Base-by-base conservation (phyloP, 1,140 invertebrate genomes). In the Megalopta genalis region DNA sequence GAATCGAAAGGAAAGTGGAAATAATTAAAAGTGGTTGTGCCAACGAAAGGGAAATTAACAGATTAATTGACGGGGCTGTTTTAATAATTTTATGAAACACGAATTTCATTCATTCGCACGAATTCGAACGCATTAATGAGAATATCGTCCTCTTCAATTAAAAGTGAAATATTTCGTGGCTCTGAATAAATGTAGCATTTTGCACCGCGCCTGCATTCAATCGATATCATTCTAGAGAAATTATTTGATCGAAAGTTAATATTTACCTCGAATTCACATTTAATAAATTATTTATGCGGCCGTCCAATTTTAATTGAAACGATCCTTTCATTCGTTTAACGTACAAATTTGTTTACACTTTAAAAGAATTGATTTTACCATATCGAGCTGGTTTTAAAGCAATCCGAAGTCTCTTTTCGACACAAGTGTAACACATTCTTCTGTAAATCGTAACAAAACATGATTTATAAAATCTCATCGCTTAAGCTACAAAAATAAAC, bases 21-120 rank as follows among this genome's bases (percentile, higher is more conserved):
- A 64, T 78, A 78, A 78, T 78, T 78, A 78, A 78, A 78, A 78
- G 68, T 72, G 69, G 37, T 71, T 64, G 68, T 65, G 32, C 64
- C 76, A 64, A 78, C 60, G 76, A 78, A 78, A 78, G 76, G 42
- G 76, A 78, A 78, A 78, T 78, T 78, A 78, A 78, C 54, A 69
- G n/a, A 64, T 78, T 78, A 64, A 78, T 78, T 71, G 60, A 72
- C 63, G 76, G 59, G 68, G n/a, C 60, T 46, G 68, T 78, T 78
- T 78, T 72, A 72, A 78, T 78, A 78, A 78, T 78, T 78, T 78
- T 72, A 78, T 78, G 68, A 78, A 64, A 60, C 32, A 46, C 60
- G 60, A 78, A 63, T 72, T 70, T 64, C 68, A 69, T 63, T 65
- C 60, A 72, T 65, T 78, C 76, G 54, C 42, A 78, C 69, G 37